Evolutionary conservation across 2,888 invertebrate species (phyloP), one percentile per base, ranked within the genome.

Genomic region (Monochamus alternatus): DNA sequence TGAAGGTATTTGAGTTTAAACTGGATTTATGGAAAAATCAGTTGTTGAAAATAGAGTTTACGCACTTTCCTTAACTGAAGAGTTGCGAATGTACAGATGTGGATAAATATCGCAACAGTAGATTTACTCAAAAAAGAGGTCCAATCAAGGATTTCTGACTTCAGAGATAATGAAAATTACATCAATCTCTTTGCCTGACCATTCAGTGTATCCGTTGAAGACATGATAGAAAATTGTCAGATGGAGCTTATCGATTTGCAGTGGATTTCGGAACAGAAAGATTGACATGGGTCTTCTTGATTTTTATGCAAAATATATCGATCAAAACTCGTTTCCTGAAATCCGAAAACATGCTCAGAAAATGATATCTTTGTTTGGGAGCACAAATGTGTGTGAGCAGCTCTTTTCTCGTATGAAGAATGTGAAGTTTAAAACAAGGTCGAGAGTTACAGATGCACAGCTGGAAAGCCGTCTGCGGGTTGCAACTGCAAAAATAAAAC

Each of bases 181-280:
- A 22, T 67, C n/a, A 66, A 73, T 73, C 58, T 67, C n/a, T 73
- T 67, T 67, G 74, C 63, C 51, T 68, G 63, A 14, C 74, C 68
- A 60, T 74, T 63, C 68, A 68, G 47, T 68, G 74, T 68, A 59
- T 68, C 74, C 31, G 68, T 68, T 51, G 68, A 74, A 74, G 74
- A 74, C 60, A 51, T 68, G 30, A 62, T 44, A 44, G 74, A 74
- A 47, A 55, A 63, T 44, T 30, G 47, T 32, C 71, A 71, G 63
- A 71, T 71, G 63, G 71, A 71, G 31, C 52, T 71, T 22, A 71
- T 71, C 32, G 63, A 63, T 12, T 38, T 38, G 12, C 70, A 70
- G 47, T 59, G 59, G 3, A 70, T 59, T 5, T 60, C 44, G 5
- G n/a, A 5, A 31, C 47, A 43, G 59, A 60, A 70, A 70, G 60